These are phyloP conservation scores for Tachysurus vachellii DNA, from an alignment of 2,113 vertebrate species.

Conservation along the genomic window DNA sequence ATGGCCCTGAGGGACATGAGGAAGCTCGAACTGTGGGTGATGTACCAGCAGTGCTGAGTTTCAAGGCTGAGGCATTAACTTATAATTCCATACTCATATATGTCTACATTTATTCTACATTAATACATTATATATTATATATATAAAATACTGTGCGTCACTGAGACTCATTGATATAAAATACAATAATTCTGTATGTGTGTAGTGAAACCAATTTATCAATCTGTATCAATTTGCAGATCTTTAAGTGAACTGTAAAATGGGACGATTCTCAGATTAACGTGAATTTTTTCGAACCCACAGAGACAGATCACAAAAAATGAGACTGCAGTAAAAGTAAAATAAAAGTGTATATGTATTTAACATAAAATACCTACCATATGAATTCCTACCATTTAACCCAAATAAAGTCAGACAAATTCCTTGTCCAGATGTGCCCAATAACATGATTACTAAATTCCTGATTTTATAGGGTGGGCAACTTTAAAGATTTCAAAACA, in stretches of 20 bases:
- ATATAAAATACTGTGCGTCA: neutral
- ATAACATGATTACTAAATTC: slow-evolving; percentile 36
- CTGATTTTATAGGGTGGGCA: slow-evolving; percentile 34
- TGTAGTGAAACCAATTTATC: neutral
- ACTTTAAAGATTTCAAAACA: slow-evolving; percentile 48
- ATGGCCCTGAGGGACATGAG: slow-evolving; percentile 33
- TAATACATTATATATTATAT: neutral
- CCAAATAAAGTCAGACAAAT: slow-evolving; percentile 41
- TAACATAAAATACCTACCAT: slow-evolving; percentile 10
- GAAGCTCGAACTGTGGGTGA: slow-evolving; percentile 35
- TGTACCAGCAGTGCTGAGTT: slow-evolving; percentile 21
- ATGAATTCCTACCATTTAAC: neutral
- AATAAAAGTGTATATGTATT: slow-evolving; percentile 5
- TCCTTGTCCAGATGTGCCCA: slow-evolving; percentile 32
- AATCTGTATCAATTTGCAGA: neutral
- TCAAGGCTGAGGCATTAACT: slow-evolving; percentile 8
- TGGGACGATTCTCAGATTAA: neutral
- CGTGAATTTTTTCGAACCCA: slow-evolving; percentile 20
- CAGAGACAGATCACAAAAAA: slow-evolving; percentile 6
- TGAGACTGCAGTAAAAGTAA: neutral
- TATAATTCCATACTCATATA: neutral
- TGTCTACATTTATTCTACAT: neutral
- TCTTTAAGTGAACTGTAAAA: slow-evolving; percentile 9
- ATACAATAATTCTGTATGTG: neutral
- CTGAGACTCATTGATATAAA: neutral